Percentiles rank a stretch among this genome's conserved stretches.
Conservation (phyloP, 2,797 vertebrate species). For the Chelonia mydas region DNA sequence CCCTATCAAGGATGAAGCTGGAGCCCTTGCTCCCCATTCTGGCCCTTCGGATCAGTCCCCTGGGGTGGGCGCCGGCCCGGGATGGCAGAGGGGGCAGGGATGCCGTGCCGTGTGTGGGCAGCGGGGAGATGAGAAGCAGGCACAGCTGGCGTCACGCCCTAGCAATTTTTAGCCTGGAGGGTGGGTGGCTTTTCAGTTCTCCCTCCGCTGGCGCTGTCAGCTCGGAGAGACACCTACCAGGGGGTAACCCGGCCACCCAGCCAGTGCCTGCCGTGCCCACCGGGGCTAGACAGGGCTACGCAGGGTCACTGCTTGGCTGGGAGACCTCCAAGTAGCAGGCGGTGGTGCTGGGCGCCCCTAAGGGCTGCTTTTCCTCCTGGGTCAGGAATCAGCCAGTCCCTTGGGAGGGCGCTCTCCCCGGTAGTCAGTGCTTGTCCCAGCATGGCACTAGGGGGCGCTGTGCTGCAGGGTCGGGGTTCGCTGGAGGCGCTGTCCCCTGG, state of each 20-base stretch:
- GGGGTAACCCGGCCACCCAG: too few species aligned
- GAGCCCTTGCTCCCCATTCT: background rate
- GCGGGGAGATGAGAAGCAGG: background rate
- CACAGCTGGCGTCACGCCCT: background rate
- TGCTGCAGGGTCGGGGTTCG: too few species aligned
- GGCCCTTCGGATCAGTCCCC: background rate
- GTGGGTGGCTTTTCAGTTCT: background rate
- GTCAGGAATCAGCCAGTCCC: background rate
- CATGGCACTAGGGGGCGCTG: background rate
- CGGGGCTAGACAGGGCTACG: too few species aligned
- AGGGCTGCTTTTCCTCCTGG: background rate
- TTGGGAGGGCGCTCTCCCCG: too few species aligned
- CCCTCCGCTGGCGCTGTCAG: background rate
- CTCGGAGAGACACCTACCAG: background rate
- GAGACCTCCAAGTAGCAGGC: background rate
- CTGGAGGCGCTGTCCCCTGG: too few species aligned
- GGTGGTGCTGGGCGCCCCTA: too few species aligned
- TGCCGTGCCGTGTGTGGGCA: background rate
- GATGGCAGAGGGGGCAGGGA: background rate
- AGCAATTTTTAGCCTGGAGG: background rate
- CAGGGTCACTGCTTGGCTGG: background rate
- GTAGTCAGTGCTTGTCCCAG: too few species aligned
- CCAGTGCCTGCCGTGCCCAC: too few species aligned
- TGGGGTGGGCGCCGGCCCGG: background rate
- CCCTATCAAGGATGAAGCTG: too few species aligned